Percentiles rank a stretch among this genome's conserved stretches.
phyloP scores from a whole-genome alignment of 2,113 vertebrate species.

The Tor tambroides region DNA sequence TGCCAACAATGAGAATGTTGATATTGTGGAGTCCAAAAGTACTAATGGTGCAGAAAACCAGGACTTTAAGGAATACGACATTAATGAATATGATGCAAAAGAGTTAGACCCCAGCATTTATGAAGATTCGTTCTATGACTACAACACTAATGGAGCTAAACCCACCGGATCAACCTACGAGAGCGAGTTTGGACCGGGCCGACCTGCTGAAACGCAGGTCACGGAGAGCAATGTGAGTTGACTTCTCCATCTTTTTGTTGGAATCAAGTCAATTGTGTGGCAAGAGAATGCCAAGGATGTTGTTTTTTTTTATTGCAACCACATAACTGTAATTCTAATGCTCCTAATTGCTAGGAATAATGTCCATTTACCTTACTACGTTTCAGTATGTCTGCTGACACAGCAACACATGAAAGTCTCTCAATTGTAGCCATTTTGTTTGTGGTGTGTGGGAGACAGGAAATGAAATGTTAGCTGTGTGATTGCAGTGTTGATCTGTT shows the following conservation, averaged over 20 bases:
- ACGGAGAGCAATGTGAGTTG: slow-evolving; percentile 91
- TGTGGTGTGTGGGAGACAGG: slow-evolving; percentile 58
- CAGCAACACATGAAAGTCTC: slow-evolving; percentile 5
- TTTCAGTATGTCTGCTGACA: neutral
- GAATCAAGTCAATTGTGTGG: neutral
- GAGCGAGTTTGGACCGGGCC: slow-evolving; percentile 91
- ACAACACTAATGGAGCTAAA: slow-evolving; percentile 82
- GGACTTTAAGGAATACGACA: slow-evolving; percentile 84
- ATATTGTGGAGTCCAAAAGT: slow-evolving; percentile 63
- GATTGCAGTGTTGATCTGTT: slow-evolving; percentile 50
- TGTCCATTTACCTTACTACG: neutral
- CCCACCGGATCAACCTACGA: slow-evolving; percentile 75
- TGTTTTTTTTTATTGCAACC: neutral
- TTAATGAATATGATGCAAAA: slow-evolving; percentile 78
- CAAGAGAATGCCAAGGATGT: too few relatives aligned
- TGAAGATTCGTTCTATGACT: slow-evolving; percentile 82
- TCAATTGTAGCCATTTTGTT: slow-evolving; percentile 32
- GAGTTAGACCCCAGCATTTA: slow-evolving; percentile 76
- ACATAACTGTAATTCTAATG: neutral
- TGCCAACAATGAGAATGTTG: slow-evolving; percentile 60
- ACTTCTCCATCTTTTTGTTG: neutral
- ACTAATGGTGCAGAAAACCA: slow-evolving; percentile 75
- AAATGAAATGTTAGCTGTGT: slow-evolving; percentile 60
- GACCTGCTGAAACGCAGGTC: slow-evolving; percentile 91
- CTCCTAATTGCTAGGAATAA: neutral